phyloP scores from a whole-genome alignment of 2,113 vertebrate species.

The Nycticryphes semicollaris region DNA sequence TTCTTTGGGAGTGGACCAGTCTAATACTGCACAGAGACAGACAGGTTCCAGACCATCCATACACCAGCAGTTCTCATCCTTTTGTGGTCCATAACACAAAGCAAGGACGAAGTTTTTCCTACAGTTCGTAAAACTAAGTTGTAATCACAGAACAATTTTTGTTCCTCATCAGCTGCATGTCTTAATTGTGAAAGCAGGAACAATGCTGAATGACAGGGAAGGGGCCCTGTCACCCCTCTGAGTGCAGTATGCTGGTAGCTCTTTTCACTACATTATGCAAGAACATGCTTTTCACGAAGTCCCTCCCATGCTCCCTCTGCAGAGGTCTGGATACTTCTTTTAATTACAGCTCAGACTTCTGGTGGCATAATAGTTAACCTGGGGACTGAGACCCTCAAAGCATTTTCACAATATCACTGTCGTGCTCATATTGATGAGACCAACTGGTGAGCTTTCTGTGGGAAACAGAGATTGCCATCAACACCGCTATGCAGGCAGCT shows the following conservation, averaged over 20 bases:
- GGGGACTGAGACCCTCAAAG: not conserved
- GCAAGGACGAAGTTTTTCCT: not conserved
- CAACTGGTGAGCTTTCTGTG: not conserved
- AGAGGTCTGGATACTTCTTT: not conserved
- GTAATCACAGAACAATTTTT: not conserved
- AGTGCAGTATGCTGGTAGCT: not conserved
- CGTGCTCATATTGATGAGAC: not conserved
- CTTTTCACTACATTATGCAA: not conserved
- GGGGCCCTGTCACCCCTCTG: fast-evolving
- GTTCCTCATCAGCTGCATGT: not conserved
- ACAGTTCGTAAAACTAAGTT: not conserved
- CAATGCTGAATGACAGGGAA: not conserved
- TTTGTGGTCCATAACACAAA: not conserved
- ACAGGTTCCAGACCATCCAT: not conserved
- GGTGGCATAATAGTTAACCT: not conserved
- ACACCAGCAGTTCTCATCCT: not conserved
- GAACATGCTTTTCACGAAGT: not conserved
- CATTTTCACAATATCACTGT: fast-evolving
- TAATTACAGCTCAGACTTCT: not conserved
- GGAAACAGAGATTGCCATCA: not conserved
- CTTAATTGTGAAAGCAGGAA: not conserved
- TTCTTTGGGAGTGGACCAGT: not conserved
- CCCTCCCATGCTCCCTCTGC: not conserved
- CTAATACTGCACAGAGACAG: not conserved
- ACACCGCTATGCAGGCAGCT: not conserved